Percentiles rank a stretch among this genome's conserved stretches.
Conservation (phyloP, 2,113 vertebrate species). For the Chionis minor region DNA sequence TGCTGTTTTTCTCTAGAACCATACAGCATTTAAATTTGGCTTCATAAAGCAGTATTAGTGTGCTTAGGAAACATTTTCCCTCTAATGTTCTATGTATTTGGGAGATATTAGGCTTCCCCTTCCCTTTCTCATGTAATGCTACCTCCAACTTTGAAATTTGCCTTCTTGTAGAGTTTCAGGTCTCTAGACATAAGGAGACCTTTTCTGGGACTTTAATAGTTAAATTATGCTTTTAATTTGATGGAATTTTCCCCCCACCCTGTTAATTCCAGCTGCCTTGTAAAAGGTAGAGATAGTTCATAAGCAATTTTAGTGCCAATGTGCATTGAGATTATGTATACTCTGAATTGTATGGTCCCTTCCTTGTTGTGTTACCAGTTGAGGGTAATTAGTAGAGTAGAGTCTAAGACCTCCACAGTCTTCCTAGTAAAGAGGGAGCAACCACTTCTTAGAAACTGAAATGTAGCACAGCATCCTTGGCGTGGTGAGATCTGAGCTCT, state of each 20-base stretch:
- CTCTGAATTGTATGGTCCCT: background rate
- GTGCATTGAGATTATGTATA: background rate
- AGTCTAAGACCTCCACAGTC: background rate
- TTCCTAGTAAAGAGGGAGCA: background rate
- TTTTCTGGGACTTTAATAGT: background rate
- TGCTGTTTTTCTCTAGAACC: background rate
- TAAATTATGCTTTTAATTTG: background rate
- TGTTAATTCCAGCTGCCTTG: background rate
- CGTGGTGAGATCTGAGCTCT: background rate
- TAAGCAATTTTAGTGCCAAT: background rate
- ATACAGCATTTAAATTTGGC: background rate
- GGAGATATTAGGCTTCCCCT: background rate
- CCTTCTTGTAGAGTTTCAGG: background rate
- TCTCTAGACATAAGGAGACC: background rate
- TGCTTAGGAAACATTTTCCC: background rate
- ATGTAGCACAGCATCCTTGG: background rate
- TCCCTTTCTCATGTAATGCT: background rate
- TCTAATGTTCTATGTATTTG: background rate
- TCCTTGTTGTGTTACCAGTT: background rate
- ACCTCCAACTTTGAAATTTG: background rate
- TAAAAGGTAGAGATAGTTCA: background rate
- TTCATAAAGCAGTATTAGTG: background rate
- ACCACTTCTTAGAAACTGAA: background rate
- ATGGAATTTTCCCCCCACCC: background rate
- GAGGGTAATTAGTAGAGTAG: background rate